Conservation (phyloP, 2,888 invertebrate species). For the Philonicus albiceps region DNA sequence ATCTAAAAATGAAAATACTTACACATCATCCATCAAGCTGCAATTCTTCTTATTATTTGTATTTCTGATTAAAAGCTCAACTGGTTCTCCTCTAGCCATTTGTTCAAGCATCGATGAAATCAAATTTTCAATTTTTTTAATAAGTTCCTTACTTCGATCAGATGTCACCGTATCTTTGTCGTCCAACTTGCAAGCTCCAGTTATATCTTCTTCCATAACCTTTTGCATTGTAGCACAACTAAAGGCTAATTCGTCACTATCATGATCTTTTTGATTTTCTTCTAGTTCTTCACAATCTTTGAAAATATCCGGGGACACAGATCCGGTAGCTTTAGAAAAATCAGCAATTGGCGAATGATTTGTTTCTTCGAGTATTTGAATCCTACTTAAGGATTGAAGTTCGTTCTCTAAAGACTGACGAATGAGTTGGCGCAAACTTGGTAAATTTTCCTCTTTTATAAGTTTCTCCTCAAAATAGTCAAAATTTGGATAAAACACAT, state of each 20-base stretch:
- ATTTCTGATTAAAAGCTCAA: background rate
- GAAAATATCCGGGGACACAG: background rate
- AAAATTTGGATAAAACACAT: conserved; percentile 46
- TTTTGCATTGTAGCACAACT: background rate
- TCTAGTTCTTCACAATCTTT: background rate
- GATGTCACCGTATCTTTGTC: background rate
- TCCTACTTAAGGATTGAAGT: background rate
- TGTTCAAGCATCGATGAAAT: background rate
- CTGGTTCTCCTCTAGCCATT: background rate
- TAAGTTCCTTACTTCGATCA: background rate
- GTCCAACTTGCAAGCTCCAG: background rate
- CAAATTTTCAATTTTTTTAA: conserved; percentile 19
- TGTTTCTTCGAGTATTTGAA: background rate
- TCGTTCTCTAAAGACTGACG: conserved; percentile 13
- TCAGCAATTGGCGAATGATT: background rate
- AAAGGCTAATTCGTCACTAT: background rate
- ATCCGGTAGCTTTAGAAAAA: background rate
- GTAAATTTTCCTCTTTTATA: background rate
- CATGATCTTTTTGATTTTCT: background rate
- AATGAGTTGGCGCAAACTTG: conserved; percentile 7
- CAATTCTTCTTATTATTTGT: background rate
- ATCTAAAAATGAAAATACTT: background rate
- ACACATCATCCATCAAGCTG: background rate
- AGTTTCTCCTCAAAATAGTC: conserved; percentile 38
- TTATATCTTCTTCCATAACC: background rate